A percentile compares a stretch with the other conserved stretches of the same genome.
These are phyloP conservation scores for Cyrtorhinus lividipennis DNA, from an alignment of 1,140 invertebrate genomes.

Conservation along the genomic window DNA sequence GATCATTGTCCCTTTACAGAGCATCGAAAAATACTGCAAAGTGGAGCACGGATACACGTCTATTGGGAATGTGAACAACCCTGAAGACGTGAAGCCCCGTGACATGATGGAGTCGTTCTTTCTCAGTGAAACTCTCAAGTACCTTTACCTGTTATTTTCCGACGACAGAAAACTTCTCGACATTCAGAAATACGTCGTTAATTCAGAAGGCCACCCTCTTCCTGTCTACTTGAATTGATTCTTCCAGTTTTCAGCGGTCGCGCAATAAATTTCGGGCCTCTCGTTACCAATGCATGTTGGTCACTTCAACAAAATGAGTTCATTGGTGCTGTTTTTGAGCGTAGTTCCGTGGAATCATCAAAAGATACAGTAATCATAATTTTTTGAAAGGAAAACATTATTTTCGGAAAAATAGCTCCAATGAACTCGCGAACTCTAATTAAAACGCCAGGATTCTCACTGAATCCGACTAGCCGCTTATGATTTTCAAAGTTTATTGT, in stretches of 20 bases:
- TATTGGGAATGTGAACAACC: constrained; percentile 70
- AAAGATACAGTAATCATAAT: too few relatives aligned
- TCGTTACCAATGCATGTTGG: too few relatives aligned
- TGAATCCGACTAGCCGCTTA: too few relatives aligned
- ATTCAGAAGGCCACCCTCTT: constrained; percentile 82
- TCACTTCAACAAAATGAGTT: too few relatives aligned
- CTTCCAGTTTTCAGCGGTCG: background rate
- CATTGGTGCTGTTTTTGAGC: too few relatives aligned
- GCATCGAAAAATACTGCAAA: constrained; percentile 79
- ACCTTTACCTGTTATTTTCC: constrained; percentile 80
- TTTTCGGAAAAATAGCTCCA: too few relatives aligned
- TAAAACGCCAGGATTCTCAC: too few relatives aligned
- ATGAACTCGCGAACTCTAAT: too few relatives aligned
- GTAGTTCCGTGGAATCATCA: too few relatives aligned
- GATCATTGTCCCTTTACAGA: constrained; percentile 40
- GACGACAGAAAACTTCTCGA: constrained; percentile 68
- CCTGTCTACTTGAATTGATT: constrained; percentile 43
- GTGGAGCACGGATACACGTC: constrained; percentile 80
- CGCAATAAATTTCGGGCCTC: too few relatives aligned
- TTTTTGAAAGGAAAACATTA: too few relatives aligned
- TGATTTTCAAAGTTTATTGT: too few relatives aligned
- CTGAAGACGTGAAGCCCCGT: constrained; percentile 53
- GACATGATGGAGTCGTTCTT: constrained; percentile 96
- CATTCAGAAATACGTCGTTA: constrained; percentile 75
- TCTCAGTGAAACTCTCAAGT: constrained; percentile 86